Percentiles rank a stretch among this genome's conserved stretches.
Conservation (phyloP, 2,113 vertebrate species). For the Corythornis cristatus region DNA sequence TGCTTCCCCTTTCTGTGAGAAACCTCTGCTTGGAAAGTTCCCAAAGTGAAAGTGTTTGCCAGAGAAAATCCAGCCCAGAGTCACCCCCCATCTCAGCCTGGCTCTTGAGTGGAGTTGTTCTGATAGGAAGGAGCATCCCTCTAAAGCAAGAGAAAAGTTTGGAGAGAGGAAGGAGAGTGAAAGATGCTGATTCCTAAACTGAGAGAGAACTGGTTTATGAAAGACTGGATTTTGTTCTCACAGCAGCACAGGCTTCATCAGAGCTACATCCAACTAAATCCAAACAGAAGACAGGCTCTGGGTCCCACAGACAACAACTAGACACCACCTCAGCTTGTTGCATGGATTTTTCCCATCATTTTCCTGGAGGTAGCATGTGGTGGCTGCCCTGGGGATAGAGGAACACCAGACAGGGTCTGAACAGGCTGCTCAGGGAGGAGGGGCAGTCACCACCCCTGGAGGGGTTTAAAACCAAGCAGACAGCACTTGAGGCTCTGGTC, state of each 20-base stretch:
- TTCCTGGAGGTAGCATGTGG: neutral
- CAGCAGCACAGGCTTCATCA: neutral
- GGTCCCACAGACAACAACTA: neutral
- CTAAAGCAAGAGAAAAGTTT: neutral
- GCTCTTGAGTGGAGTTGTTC: neutral
- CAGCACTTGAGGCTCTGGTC: no score
- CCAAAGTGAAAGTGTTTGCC: neutral
- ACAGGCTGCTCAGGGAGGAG: no score
- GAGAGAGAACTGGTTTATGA: slow-evolving; percentile 42
- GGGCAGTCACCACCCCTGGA: no score
- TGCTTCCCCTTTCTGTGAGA: neutral
- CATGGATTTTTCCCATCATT: neutral
- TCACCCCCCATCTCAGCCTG: neutral
- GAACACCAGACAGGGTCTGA: neutral
- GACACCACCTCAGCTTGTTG: neutral
- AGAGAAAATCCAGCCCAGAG: neutral
- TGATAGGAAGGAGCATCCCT: neutral
- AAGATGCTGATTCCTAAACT: slow-evolving; percentile 6
- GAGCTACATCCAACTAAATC: neutral
- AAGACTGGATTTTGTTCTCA: neutral
- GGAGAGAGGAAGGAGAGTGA: neutral
- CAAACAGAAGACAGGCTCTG: neutral
- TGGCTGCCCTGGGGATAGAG: neutral
- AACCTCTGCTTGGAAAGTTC: neutral
- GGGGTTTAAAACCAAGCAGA: no score